Percentiles rank a stretch among this genome's conserved stretches.
Evolutionary conservation across 2,888 invertebrate genomes (phyloP).

Genomic region (Euproctis similis): DNA sequence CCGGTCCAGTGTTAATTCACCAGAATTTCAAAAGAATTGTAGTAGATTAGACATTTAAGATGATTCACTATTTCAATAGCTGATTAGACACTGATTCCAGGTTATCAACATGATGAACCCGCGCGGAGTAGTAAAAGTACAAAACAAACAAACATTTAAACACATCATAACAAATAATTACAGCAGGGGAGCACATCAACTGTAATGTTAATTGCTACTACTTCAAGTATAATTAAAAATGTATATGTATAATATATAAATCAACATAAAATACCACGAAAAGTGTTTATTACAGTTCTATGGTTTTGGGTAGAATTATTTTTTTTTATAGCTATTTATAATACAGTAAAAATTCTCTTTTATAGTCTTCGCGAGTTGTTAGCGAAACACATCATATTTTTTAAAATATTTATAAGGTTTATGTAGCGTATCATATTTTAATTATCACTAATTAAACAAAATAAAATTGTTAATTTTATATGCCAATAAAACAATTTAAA

Average conservation of each 20-base stretch:
- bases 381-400: constrained; percentile 1
- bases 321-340: background rate
- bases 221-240: background rate
- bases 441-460: constrained; percentile 1
- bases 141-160: background rate
- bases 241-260: background rate
- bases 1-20: too few species aligned
- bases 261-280: background rate
- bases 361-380: background rate
- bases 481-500: constrained; percentile 7
- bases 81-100: too few species aligned
- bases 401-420: constrained; percentile 2
- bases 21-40: too few species aligned
- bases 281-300: background rate
- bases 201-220: background rate
- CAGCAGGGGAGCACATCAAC: background rate
- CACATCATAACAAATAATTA: background rate
- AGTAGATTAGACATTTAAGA: too few species aligned
- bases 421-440: constrained; percentile 1
- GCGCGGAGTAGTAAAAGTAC: too few species aligned
- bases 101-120: too few species aligned
- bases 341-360: constrained; percentile 1
- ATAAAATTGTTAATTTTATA: constrained; percentile 1
- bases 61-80: too few species aligned
- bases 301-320: background rate